phyloP scores from a whole-genome alignment of 2,888 invertebrate genomes.

The Eupithecia vulgata region DNA sequence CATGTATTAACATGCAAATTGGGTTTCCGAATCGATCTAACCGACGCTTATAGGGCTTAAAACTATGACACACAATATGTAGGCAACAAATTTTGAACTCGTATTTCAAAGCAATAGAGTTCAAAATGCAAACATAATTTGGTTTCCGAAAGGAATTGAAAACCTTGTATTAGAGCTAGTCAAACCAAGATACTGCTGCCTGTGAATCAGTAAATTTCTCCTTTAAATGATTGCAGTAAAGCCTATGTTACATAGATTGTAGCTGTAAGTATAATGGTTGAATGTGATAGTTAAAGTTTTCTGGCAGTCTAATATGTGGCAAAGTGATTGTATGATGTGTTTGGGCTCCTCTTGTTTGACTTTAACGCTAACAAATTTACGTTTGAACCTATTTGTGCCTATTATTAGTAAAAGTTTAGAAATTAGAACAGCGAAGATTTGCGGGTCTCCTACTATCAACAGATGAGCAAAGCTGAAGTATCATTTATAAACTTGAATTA shows the following conservation, averaged over 20 bases:
- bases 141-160: conserved; percentile 32
- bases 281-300: conserved; percentile 53
- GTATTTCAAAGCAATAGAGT: background rate
- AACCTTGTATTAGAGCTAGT: conserved; percentile 58
- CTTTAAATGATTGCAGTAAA: conserved; percentile 39
- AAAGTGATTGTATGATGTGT: conserved; percentile 48
- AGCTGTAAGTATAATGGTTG: conserved; percentile 25
- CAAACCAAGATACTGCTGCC: conserved; percentile 54
- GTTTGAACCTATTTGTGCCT: conserved; percentile 8
- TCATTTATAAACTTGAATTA: too few species aligned
- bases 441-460: too few species aligned
- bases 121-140: conserved; percentile 32
- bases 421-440: background rate
- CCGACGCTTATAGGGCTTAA: conserved; percentile 73
- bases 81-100: background rate
- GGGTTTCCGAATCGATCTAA: conserved; percentile 74
- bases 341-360: conserved; percentile 32
- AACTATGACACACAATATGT: conserved; percentile 53
- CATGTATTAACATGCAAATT: conserved; percentile 80
- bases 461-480: too few species aligned
- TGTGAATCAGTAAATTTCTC: conserved; percentile 45
- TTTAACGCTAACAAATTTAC: conserved; percentile 26
- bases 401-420: background rate
- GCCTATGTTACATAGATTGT: conserved; percentile 44
- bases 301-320: conserved; percentile 59